A percentile compares a stretch with the other conserved stretches of the same genome.
Conservation (phyloP, 1,140 invertebrate genomes). For the Phenacoccus solenopsis region DNA sequence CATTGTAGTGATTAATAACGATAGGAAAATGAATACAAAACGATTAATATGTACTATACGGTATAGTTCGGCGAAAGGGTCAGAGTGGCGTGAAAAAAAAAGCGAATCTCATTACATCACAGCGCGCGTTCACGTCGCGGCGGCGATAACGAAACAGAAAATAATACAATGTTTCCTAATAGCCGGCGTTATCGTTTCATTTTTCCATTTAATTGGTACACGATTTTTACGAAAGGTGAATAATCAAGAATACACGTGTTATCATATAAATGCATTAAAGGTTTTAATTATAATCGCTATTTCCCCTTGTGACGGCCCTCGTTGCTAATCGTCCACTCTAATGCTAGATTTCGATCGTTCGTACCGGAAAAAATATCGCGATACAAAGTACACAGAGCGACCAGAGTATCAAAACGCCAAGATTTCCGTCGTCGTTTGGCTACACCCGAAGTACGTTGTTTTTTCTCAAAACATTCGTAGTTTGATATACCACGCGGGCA, state of each 20-base stretch:
- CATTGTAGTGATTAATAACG: too few relatives aligned
- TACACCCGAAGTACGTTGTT: too few relatives aligned
- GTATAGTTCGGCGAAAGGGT: too few relatives aligned
- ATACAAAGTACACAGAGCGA: not conserved
- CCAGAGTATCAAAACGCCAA: not conserved
- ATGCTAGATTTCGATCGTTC: not conserved
- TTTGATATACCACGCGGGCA: not conserved
- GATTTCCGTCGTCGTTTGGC: not conserved
- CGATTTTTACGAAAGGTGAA: not conserved
- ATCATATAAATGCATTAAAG: not conserved
- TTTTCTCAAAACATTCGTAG: too few relatives aligned
- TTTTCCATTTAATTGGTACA: not conserved
- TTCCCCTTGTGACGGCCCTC: too few relatives aligned
- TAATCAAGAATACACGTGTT: not conserved
- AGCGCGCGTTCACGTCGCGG: too few relatives aligned
- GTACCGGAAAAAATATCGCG: not conserved
- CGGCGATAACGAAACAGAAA: not conserved
- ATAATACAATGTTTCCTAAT: not conserved
- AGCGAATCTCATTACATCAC: not conserved
- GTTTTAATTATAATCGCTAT: too few relatives aligned
- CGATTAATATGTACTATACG: too few relatives aligned
- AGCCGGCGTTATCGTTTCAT: not conserved
- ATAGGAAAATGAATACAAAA: too few relatives aligned
- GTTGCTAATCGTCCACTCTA: not conserved
- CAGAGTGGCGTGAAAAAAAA: too few relatives aligned